Conservation (phyloP, 2,797 vertebrate species). For the Syngnathus rostellatus region DNA sequence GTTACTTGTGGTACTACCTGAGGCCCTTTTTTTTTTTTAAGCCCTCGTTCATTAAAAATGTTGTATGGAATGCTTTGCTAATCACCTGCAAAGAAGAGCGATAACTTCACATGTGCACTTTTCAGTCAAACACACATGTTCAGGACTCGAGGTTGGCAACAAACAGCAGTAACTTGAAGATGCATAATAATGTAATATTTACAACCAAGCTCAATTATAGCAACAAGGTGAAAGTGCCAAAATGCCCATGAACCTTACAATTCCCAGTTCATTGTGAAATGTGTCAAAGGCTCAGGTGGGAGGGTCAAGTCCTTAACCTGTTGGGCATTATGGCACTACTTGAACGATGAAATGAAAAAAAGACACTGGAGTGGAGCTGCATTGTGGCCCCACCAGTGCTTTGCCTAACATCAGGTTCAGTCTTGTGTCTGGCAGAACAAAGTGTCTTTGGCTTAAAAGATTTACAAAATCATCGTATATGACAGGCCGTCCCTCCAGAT, state of each 20-base stretch:
- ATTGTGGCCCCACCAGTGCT: background rate
- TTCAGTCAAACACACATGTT: background rate
- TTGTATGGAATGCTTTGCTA: background rate
- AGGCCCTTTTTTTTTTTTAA: background rate
- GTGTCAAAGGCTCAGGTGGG: conserved; percentile 27
- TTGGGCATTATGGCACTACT: background rate
- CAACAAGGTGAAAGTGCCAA: conserved; percentile 47
- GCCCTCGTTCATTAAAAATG: background rate
- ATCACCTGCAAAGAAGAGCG: background rate
- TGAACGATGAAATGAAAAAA: background rate
- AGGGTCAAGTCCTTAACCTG: background rate
- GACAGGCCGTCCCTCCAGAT: background rate
- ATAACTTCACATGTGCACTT: background rate
- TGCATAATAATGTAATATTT: background rate
- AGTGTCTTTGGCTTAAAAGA: too few species aligned
- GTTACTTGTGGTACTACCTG: conserved; percentile 9
- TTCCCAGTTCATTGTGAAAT: conserved; percentile 32
- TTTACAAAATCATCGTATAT: background rate
- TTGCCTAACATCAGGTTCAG: background rate
- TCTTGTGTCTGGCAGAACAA: conserved; percentile 2
- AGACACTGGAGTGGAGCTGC: background rate
- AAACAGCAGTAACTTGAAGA: background rate
- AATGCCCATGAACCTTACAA: conserved; percentile 19
- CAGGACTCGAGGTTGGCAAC: background rate
- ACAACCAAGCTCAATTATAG: conserved; percentile 5